Evolutionary conservation across 2,888 invertebrate species (phyloP).

Genomic region (Cosmorhoe ocellata): DNA sequence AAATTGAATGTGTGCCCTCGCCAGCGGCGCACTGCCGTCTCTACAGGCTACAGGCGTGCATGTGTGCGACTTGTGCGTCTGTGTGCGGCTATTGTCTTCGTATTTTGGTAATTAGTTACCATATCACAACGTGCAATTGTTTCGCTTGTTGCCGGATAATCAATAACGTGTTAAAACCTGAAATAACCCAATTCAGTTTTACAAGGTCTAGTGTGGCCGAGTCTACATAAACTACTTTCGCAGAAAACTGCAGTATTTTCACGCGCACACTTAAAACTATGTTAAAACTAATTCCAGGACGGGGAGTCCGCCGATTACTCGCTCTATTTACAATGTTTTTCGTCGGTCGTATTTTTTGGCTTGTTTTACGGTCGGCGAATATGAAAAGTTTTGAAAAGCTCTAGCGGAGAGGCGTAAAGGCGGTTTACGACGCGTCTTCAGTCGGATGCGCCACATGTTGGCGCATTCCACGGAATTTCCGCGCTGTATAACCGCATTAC

Average conservation of each 20-base stretch:
- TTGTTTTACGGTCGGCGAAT: conserved; percentile 78
- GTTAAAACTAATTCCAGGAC: conserved; percentile 73
- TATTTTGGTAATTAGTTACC: conserved; percentile 42
- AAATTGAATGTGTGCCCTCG: conserved; percentile 77
- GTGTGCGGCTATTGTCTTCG: conserved; percentile 33
- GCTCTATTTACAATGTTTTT: conserved; percentile 80
- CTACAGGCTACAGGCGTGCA: conserved; percentile 33
- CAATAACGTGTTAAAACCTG: conserved; percentile 11
- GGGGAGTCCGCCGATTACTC: conserved; percentile 66
- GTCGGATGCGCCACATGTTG: conserved; percentile 76
- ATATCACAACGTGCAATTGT: conserved; percentile 15
- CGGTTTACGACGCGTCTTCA: conserved; percentile 80
- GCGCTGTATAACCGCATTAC: conserved; percentile 71
- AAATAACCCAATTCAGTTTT: conserved; percentile 52
- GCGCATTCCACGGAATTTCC: conserved; percentile 68
- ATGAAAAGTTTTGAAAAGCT: conserved; percentile 81
- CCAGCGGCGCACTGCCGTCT: conserved; percentile 39
- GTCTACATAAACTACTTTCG: conserved; percentile 26
- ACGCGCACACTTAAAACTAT: conserved; percentile 70
- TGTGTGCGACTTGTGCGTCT: conserved; percentile 29
- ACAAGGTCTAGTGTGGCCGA: conserved; percentile 32
- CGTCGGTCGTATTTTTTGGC: conserved; percentile 80
- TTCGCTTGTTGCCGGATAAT: conserved; percentile 12
- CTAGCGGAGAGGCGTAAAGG: conserved; percentile 75
- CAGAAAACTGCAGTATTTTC: conserved; percentile 56